phyloP scores from a whole-genome alignment of 2,113 vertebrate genomes.

The zebrafish (Danio rerio) region GRCz12tu NC_133182.1:13275001-13275500 shows the following conservation, averaged over 20 bases:
- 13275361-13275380: slow-evolving; percentile 38
- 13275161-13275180: slow-evolving; percentile 9
- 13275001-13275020: neutral
- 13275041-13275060: slow-evolving; percentile 1
- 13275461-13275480: neutral
- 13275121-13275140: neutral
- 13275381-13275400: neutral
- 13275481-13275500: neutral
- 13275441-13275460: neutral
- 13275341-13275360: slow-evolving; percentile 18
- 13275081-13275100: neutral
- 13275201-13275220: slow-evolving; percentile 17
- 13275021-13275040: slow-evolving; percentile 9
- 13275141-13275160: slow-evolving; percentile 4
- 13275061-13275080: neutral
- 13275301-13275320: neutral
- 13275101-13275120: neutral
- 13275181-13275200: neutral
- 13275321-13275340: neutral
- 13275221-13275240: neutral
- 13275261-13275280: neutral
- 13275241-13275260: neutral
- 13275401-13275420: slow-evolving; percentile 3
- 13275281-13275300: slow-evolving; percentile 3
- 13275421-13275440: neutral